Evolutionary conservation across 2,113 vertebrate species (phyloP).

Genomic region (Alaudala cheleensis): DNA sequence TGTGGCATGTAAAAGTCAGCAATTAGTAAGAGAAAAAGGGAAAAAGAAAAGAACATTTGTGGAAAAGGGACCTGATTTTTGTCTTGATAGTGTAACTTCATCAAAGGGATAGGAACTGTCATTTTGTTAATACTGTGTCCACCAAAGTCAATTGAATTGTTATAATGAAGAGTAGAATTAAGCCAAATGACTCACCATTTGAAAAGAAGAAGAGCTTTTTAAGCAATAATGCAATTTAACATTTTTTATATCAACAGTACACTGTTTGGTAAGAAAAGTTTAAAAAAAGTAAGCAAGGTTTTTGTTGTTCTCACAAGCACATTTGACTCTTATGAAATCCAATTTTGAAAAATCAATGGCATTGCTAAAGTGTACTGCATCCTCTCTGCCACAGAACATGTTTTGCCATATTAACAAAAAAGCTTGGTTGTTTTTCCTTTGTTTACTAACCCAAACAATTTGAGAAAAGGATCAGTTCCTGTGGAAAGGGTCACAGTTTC

Average conservation of each 20-base stretch:
- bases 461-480: neutral
- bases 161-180: neutral
- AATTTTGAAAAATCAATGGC: neutral
- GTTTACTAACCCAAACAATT: neutral
- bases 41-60: neutral
- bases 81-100: neutral
- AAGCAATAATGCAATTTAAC: neutral
- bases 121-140: rapidly evolving
- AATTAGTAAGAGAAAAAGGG: neutral
- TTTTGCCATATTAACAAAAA: neutral
- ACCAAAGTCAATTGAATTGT: neutral
- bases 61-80: neutral
- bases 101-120: neutral
- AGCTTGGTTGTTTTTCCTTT: neutral
- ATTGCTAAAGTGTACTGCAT: neutral
- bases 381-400: neutral
- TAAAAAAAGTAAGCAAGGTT: neutral
- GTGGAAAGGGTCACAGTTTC: neutral
- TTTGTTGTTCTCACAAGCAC: neutral
- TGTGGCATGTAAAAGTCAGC: neutral
- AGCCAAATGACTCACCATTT: neutral
- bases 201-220: neutral
- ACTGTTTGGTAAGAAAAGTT: neutral
- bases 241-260: neutral
- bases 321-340: neutral